Conservation (phyloP, 2,888 invertebrate species). For the Xylophagus ater region DNA sequence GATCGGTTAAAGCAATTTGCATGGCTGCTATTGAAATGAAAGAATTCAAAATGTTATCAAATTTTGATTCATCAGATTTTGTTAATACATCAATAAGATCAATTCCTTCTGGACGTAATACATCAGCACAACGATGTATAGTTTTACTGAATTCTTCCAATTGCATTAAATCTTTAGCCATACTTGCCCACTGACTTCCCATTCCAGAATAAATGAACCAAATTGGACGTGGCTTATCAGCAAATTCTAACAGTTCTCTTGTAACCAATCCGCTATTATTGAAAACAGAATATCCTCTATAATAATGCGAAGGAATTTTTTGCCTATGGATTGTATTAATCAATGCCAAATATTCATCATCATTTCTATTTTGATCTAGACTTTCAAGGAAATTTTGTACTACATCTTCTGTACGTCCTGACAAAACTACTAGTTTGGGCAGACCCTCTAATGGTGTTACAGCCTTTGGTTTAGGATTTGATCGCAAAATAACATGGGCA, state of each 20-base stretch:
- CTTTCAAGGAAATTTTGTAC: constrained; percentile 54
- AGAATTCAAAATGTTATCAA: constrained; percentile 77
- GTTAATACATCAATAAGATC: constrained; percentile 73
- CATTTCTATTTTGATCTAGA: constrained; percentile 48
- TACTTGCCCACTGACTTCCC: constrained; percentile 97
- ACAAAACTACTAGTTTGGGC: constrained; percentile 62
- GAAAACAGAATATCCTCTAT: constrained; percentile 71
- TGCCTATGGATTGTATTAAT: constrained; percentile 61
- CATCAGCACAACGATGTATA: constrained; percentile 62
- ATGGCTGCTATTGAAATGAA: constrained; percentile 92
- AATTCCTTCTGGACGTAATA: constrained; percentile 65
- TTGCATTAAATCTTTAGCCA: constrained; percentile 78
- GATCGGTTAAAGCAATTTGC: constrained; percentile 91
- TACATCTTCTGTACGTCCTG: constrained; percentile 77
- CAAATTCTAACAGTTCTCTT: constrained; percentile 43
- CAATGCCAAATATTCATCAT: constrained; percentile 65
- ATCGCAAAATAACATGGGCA: constrained; percentile 78
- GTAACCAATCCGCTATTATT: constrained; percentile 40
- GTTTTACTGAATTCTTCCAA: constrained; percentile 72
- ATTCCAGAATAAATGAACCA: constrained; percentile 97
- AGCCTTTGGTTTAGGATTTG: constrained; percentile 59
- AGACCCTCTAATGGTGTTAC: constrained; percentile 45
- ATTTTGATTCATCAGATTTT: constrained; percentile 62
- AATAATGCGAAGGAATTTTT: constrained; percentile 63
- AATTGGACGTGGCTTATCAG: constrained; percentile 61